Conservation (phyloP, 1,140 invertebrate species). For the Magallana angulata region DNA sequence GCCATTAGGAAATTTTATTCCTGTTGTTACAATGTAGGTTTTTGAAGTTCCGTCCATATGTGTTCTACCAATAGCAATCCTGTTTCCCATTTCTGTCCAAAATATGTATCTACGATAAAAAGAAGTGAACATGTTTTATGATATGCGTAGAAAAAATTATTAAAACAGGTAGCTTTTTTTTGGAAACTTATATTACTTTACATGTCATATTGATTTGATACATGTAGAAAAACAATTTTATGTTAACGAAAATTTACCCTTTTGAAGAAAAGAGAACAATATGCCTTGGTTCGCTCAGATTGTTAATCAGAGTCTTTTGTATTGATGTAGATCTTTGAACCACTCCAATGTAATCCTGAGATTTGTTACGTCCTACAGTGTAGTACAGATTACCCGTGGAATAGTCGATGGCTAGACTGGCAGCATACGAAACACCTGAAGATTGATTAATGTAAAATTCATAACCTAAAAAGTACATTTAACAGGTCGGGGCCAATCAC, state of each 20-base stretch:
- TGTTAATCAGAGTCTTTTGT: neutral
- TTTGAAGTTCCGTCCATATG: constrained; percentile 26
- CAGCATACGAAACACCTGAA: neutral
- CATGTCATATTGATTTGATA: neutral
- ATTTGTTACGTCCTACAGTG: neutral
- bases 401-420: constrained; percentile 44
- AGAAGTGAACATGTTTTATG: too few relatives aligned
- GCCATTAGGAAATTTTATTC: constrained; percentile 27
- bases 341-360: constrained; percentile 18
- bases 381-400: constrained; percentile 45
- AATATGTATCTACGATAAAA: neutral
- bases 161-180: neutral
- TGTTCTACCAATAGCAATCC: neutral
- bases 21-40: neutral
- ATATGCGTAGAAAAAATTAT: too few relatives aligned
- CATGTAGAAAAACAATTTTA: too few relatives aligned
- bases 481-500: too few relatives aligned
- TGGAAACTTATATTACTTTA: neutral
- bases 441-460: neutral
- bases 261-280: neutral
- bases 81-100: constrained; percentile 26
- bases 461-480: too few relatives aligned
- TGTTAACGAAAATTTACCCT: neutral
- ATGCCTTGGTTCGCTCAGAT: neutral
- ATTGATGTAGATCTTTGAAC: constrained; percentile 11